Evolutionary conservation across 1,140 invertebrate genomes (phyloP), one percentile per base, ranked within the genome.

Genomic region (Lasaia peninsularis): DNA sequence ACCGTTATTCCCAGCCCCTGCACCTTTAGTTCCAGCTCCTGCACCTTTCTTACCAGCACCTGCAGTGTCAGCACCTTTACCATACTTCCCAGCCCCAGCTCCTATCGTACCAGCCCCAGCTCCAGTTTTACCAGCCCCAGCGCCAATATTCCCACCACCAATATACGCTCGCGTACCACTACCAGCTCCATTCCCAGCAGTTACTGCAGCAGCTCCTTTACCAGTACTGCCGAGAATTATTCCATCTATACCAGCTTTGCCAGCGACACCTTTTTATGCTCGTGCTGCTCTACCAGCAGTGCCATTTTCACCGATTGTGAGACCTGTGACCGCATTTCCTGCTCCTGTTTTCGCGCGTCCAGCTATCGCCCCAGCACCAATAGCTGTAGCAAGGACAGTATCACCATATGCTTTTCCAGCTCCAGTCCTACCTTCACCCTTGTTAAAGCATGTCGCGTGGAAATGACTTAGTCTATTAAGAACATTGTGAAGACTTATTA

Each of bases 381-480:
- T 65, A 14, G 51, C 63, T 20, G 60, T 58, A 16, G 60, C 67
- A 34, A 56, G 64, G 20, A 58, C 60, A 10, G 16, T 62, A 16
- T 40, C 48, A 48, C 65, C 33, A 14, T 71, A 67, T 48, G 60
- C 52, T 2, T 62, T 66, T 7, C 69, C 73, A 2, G 65, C 71
- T 1, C 70, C 70, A n/a, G 52, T 73, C 3, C 28, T 69, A 40
- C 72, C 71, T 28, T 67, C 78, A 2, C 78, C 73, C 16, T 32
- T 77, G 20, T 31, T 77, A 11, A 85, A 78, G 70, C 69, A 85
- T 56, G 62, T 71, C 31, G 79, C 75, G 51, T 88, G 83, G 83
- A 82, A 86, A 73, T 83, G 62, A 81, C 54, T 68, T 71, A 75
- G 69, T 70, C 63, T 67, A 58, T 35, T 6, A 21, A 20, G 16